Evolutionary conservation across 2,797 vertebrate species (phyloP).

Genomic region (Acestrorhynchus altus): DNA sequence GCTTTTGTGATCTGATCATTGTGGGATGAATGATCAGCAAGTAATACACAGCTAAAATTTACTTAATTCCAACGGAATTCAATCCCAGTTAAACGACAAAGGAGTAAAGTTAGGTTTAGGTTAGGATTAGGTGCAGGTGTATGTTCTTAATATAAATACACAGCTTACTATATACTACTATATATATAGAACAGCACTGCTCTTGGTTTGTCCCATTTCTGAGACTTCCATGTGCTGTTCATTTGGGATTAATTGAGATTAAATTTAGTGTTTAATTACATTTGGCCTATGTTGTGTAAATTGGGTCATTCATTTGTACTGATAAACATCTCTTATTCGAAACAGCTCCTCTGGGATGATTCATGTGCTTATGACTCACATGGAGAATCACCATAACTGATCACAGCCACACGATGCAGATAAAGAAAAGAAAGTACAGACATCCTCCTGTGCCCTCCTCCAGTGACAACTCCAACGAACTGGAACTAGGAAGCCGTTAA

Average conservation of each 20-base stretch:
- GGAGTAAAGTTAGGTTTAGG: too few relatives aligned
- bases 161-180: too few relatives aligned
- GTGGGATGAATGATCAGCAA: too few relatives aligned
- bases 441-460: background rate
- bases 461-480: background rate
- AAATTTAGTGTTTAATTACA: slow-evolving; percentile 3
- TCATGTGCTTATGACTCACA: background rate
- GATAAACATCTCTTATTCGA: slow-evolving; percentile 9
- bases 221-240: background rate
- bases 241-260: slow-evolving; percentile 17
- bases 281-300: background rate
- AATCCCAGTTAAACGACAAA: too few relatives aligned
- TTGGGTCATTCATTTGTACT: slow-evolving; percentile 2
- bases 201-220: background rate
- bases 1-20: too few relatives aligned
- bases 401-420: slow-evolving; percentile 1
- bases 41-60: too few relatives aligned
- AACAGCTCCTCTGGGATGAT: background rate
- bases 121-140: too few relatives aligned
- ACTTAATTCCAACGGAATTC: too few relatives aligned
- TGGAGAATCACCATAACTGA: slow-evolving; percentile 4
- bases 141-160: too few relatives aligned
- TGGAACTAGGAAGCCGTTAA: background rate
- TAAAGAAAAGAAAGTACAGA: background rate
- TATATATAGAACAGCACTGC: too few relatives aligned